Conservation (phyloP, 2,113 vertebrate species). For the Pteropus alecto region DNA sequence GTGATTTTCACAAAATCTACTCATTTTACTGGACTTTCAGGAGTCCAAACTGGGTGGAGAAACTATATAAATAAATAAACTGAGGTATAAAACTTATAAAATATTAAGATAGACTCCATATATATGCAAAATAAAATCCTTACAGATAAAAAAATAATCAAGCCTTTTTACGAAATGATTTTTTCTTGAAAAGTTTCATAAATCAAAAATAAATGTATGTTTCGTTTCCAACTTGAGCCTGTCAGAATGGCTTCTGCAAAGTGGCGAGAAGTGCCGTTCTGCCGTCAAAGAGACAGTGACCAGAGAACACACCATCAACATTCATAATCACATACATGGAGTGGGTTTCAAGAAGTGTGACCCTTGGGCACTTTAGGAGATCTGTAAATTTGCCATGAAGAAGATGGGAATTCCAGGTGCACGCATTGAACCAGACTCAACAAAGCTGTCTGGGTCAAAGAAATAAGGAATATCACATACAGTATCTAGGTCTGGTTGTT, state of each 20-base stretch:
- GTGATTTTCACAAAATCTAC: not conserved
- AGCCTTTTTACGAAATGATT: not conserved
- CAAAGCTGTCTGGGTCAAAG: not conserved
- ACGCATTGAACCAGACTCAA: not conserved
- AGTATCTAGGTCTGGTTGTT: not conserved
- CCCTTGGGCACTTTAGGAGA: not conserved
- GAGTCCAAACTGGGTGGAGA: not conserved
- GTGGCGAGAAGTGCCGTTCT: no score
- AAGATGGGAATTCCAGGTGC: not conserved
- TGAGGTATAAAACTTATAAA: not conserved
- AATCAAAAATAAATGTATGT: not conserved
- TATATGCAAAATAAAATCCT: not conserved
- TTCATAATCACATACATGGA: not conserved
- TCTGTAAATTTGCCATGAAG: not conserved
- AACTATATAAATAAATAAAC: not conserved
- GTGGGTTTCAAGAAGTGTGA: not conserved
- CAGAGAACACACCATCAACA: not conserved
- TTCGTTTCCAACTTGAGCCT: no score
- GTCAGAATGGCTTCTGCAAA: no score
- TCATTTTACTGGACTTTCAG: not conserved
- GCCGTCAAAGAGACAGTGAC: no score
- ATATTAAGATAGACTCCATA: not conserved
- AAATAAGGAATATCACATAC: not conserved
- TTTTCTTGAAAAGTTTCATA: not conserved
- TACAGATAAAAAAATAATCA: not conserved